Base-by-base conservation (phyloP, 1,140 invertebrate species). In the Chelonus insularis region DNA sequence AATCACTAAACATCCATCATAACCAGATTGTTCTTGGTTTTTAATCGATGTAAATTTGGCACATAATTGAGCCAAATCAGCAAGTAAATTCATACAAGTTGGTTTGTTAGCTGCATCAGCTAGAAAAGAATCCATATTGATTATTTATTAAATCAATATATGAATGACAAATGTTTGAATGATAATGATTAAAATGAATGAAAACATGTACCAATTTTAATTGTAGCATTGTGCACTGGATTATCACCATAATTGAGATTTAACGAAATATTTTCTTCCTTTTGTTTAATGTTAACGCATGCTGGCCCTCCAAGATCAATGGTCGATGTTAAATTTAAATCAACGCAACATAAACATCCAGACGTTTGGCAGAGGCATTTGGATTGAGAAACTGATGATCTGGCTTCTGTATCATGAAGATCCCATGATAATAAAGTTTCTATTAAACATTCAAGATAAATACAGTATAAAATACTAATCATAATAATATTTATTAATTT, bases 191-290 rank as follows among this genome's bases (percentile, higher is more conserved):
- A 48, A 18, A 7, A 37, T 29, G 39, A 18, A 0, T 39, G 16
- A 25, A 34, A 73, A 68, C 76, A 64, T 29, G 25, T 29, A 82
- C 83, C 82, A 59, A 80, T 74, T 21, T 71, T 83, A 7, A 84
- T 82, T 0, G 75, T 80, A 1, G 81, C 82, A 58, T 82, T 82
- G 71, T 84, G 83, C 20, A 83, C 73, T 0, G 82, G 76, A 69
- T 80, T 84, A 45, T 83, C 82, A 0, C 77, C 82, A 58, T 84
- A 85, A 55, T 75, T 83, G 14, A 85, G 66, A 52, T 85, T 84
- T 57, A 85, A 72, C 4, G 79, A 75, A 8, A 85, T 73, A 50
- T 83, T 83, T 45, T 82, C 77, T 4, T 80, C 74, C 61, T 75
- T 74, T 36, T 84, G 83, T 29, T 77, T 81, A 60, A 85, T 73